Evolutionary conservation across 2,113 vertebrate species (phyloP).

Genomic region (Platanista minor): DNA sequence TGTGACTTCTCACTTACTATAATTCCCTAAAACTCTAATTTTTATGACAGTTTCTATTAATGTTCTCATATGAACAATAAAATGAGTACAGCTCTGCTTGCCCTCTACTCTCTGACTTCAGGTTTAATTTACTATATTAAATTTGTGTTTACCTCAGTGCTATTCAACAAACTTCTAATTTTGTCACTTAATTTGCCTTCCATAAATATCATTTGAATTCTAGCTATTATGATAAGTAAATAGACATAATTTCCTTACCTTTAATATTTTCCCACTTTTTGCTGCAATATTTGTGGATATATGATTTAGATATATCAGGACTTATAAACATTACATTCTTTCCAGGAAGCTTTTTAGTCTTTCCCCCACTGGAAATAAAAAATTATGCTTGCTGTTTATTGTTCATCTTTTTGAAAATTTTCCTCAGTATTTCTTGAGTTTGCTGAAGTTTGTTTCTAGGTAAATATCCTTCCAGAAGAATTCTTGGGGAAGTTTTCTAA

Average conservation of each 20-base stretch:
- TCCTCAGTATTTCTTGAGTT: neutral
- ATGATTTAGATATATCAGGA: too few relatives aligned
- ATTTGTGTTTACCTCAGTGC: neutral
- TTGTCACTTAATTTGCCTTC: neutral
- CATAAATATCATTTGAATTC: neutral
- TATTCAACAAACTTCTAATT: neutral
- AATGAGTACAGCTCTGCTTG: neutral
- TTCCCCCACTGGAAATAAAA: neutral
- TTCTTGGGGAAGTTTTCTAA: neutral
- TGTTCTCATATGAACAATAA: neutral
- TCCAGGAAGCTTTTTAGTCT: neutral
- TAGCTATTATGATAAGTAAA: neutral
- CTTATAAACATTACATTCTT: neutral
- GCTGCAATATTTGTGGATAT: neutral
- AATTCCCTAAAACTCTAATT: neutral
- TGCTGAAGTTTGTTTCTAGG: neutral
- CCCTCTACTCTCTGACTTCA: neutral
- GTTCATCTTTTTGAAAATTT: neutral
- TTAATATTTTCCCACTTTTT: neutral
- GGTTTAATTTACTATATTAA: neutral
- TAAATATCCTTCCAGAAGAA: neutral
- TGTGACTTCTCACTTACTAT: neutral
- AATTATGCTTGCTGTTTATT: neutral
- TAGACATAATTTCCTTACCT: neutral
- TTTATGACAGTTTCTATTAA: neutral